A percentile compares a stretch with the other conserved stretches of the same genome.
phyloP scores from a whole-genome alignment of 2,888 invertebrate genomes.

The Cryptocephalus primarius region DNA sequence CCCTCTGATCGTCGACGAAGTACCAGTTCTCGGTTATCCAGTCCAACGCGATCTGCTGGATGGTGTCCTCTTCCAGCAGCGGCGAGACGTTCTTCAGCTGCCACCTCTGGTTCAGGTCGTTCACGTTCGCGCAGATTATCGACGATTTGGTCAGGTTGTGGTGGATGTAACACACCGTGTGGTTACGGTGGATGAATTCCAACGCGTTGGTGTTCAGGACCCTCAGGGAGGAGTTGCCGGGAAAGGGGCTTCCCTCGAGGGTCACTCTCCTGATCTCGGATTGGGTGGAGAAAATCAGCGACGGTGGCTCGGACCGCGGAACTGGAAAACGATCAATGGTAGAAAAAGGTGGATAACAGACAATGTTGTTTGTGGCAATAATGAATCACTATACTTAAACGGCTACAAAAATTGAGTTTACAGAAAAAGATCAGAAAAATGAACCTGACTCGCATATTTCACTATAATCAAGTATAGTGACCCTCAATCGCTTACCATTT shows the following conservation, averaged over 20 bases:
- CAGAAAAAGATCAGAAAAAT: too few species aligned
- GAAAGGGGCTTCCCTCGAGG: conserved; percentile 41
- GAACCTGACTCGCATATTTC: too few species aligned
- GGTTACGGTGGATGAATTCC: conserved; percentile 57
- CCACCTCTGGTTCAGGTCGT: conserved; percentile 50
- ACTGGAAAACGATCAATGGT: conserved; percentile 37
- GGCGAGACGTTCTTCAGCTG: conserved; percentile 47
- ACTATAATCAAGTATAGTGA: too few species aligned
- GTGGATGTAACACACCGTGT: conserved; percentile 63
- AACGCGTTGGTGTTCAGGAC: conserved; percentile 40
- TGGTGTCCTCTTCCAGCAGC: conserved; percentile 50
- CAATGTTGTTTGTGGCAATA: too few species aligned
- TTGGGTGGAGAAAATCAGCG: conserved; percentile 58
- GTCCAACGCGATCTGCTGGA: conserved; percentile 67
- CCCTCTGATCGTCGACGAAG: conserved; percentile 45
- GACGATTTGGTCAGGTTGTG: conserved; percentile 43
- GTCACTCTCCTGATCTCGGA: conserved; percentile 52
- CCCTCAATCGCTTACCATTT: conserved; percentile 47
- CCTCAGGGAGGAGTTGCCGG: conserved; percentile 34
- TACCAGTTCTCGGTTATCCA: conserved; percentile 86
- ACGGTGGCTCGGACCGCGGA: conserved; percentile 49
- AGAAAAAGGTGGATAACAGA: not conserved
- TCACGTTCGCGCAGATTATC: conserved; percentile 55
- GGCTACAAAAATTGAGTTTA: too few species aligned
- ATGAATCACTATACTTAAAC: too few species aligned